Percentiles rank a stretch among this genome's conserved stretches.
Conservation (phyloP, 1,140 invertebrate species). For the Eciton burchellii region DNA sequence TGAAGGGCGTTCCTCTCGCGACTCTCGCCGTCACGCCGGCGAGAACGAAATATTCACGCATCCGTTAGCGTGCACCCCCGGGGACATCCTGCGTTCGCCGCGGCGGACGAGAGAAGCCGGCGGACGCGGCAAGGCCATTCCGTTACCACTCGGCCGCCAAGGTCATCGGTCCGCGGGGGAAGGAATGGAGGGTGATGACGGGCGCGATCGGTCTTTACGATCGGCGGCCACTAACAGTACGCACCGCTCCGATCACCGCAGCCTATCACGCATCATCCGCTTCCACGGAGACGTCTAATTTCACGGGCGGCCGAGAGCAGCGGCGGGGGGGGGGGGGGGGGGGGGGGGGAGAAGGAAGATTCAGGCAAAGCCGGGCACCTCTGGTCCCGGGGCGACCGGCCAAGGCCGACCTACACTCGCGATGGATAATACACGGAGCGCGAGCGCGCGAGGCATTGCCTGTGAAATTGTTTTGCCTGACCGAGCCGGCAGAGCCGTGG, state of each 20-base stretch:
- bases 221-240: conserved; percentile 34
- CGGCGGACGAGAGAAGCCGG: not conserved
- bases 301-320: conserved; percentile 27
- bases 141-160: conserved; percentile 47
- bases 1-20: conserved; percentile 11
- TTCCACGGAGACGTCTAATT: conserved; percentile 59
- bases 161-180: conserved; percentile 49
- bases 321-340: not conserved
- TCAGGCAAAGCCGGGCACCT: not conserved
- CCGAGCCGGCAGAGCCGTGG: conserved; percentile 71
- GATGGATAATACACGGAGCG: conserved; percentile 73
- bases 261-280: conserved; percentile 39
- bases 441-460: conserved; percentile 64
- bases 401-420: conserved; percentile 74
- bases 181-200: conserved; percentile 59
- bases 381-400: conserved; percentile 45
- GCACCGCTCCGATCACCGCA: not conserved
- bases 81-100: conserved; percentile 15
- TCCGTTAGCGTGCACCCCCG: conserved; percentile 37
- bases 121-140: conserved; percentile 51
- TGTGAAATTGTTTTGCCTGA: conserved; percentile 79
- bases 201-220: conserved; percentile 34
- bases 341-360: not conserved
- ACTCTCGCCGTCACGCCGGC: conserved; percentile 29
- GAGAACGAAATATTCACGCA: conserved; percentile 45